Conservation (phyloP, 2,797 vertebrate species). For the Crax fasciolata region DNA sequence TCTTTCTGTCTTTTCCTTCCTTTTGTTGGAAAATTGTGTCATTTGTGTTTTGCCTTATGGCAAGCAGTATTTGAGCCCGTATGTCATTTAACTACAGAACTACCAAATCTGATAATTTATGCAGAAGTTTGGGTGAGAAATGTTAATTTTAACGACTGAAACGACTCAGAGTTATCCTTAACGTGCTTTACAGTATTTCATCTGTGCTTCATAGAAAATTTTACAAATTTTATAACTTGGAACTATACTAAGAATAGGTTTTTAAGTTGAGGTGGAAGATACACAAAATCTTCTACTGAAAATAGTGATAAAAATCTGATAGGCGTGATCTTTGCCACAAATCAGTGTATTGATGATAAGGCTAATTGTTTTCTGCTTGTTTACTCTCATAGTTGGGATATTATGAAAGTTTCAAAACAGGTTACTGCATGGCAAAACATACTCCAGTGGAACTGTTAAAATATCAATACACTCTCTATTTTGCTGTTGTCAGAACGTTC, state of each 20-base stretch:
- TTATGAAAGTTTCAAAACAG: background rate
- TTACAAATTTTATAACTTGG: background rate
- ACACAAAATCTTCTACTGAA: background rate
- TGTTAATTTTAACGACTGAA: background rate
- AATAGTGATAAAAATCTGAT: background rate
- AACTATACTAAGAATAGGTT: background rate
- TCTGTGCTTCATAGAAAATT: background rate
- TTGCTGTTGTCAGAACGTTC: background rate
- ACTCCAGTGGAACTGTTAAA: background rate
- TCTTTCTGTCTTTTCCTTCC: background rate
- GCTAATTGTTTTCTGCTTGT: background rate
- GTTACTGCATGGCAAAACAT: background rate
- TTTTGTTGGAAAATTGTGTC: background rate
- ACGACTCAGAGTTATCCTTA: background rate
- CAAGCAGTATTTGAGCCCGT: background rate
- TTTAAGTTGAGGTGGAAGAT: background rate
- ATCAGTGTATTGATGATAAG: background rate
- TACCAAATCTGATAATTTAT: background rate
- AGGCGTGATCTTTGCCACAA: background rate
- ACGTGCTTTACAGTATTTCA: background rate
- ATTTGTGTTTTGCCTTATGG: conserved; percentile 5
- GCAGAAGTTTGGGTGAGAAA: background rate
- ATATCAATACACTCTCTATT: background rate
- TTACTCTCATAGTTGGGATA: background rate
- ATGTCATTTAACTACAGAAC: background rate